Evolutionary conservation across 2,888 invertebrate genomes (phyloP), one percentile per base, ranked within the genome.

Genomic region (Cloeon dipterum): DNA sequence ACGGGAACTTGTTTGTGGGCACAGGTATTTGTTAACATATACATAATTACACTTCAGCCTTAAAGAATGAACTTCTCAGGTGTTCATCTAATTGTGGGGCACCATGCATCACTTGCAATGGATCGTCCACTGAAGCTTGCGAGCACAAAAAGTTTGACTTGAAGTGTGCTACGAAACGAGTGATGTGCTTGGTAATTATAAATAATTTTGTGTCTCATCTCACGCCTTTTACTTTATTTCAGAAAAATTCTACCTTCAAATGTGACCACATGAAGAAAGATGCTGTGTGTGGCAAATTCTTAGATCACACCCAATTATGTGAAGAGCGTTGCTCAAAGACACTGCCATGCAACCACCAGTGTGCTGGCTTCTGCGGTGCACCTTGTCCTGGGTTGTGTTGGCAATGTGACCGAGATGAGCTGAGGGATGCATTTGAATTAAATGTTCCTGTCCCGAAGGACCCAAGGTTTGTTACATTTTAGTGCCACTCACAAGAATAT

Each of bases 301-400:
- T n/a, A n/a, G n/a, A n/a, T n/a, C n/a, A n/a, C n/a, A n/a, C n/a
- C n/a, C n/a, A n/a, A n/a, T n/a, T n/a, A 10, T 68, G 68, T 50
- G 42, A 41, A 14, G 46, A 51, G 48, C 52, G 57, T 7, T 68
- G 68, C 47, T 11, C 35, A 13, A 47, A 44, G 39, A 16, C 16
- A 16, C 53, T 61, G 42, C 35, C 45, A 25, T 77, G 76, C 55
- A 57, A 58, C 0, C 74, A 75, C 54, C 48, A 49, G n/a, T 73
- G 76, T 54, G 61, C 70, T 48, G 74, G 76, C 11, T 61, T 73
- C 36, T 78, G 77, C 55, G 74, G 73, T n/a, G 76, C 78, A 52
- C 60, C 59, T 8, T 76, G 75, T 51, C 72, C 71, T 13, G 52
- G 52, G 21, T 46, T 66, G 36, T 77, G 76, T 55, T 52, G 59